Base-by-base conservation (phyloP, 2,113 vertebrate genomes). In the Elgaria multicarinata region DNA sequence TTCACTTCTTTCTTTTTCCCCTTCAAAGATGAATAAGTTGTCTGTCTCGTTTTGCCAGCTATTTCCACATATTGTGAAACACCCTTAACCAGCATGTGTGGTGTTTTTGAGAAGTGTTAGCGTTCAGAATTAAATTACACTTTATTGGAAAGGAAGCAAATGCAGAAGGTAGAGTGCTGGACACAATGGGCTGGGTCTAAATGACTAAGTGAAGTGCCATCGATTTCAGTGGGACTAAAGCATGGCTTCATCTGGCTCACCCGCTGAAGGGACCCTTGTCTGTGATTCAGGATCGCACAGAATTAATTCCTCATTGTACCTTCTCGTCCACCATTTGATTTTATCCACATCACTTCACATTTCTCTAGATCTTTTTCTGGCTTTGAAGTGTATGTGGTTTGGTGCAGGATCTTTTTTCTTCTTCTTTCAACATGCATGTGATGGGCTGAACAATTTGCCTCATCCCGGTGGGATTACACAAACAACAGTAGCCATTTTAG, bases 21-120 rank as follows among this genome's bases (percentile, higher is more conserved):
- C 26, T 22, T 91, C 26, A 81, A 24, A 67, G 89, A 33, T 39
- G 0, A 0, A 5, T 62, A 75, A 74, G 71, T 26, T 53, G 36
- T 67, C 4, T 42, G 10, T 93, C 89, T 90, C 83, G 89, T 55
- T 95, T 90, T 79, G 42, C 89, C 91, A 95, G 94, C 89, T 95
- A 94, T 89, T 95, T 95, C 94, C 93, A 93, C 50, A 58, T 9
- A 75, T 39, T 39, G 18, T 36, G 55, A 74, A 84, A n/a, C 39
- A 84, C 62, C 46, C 33, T 55, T 72, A 24, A 75, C n/a, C 50
- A 62, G 55, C n/a, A 42, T 42, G 2, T 31, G 22, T 46, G 66
- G 9, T 76, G 39, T 33, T 85, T 85, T 5, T 39, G 46, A 46
- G 28, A 71, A 39, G 50, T 3, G n/a, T 28, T 28, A 75, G 5